phyloP scores from a whole-genome alignment of 1,140 invertebrate species.

The Diploscapter pachys region DNA sequence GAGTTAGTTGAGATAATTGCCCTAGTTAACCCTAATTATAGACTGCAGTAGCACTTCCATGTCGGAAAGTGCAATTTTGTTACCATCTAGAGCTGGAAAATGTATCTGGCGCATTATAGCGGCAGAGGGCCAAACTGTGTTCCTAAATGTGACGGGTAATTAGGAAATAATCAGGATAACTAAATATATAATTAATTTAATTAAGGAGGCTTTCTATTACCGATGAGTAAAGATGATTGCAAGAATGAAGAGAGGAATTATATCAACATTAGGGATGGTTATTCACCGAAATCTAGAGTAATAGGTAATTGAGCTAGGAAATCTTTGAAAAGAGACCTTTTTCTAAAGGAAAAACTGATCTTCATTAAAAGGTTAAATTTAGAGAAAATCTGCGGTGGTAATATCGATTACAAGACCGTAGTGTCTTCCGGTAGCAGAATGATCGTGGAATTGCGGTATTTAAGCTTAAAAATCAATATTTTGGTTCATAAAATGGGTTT shows the following conservation, averaged over 20 bases:
- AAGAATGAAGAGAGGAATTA: conserved; percentile 26
- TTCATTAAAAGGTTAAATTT: background rate
- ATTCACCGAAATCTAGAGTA: conserved; percentile 30
- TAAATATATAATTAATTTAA: too few relatives aligned
- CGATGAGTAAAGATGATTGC: conserved; percentile 12
- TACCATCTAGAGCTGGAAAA: conserved; percentile 71
- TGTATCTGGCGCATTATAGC: conserved; percentile 95
- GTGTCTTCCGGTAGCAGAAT: conserved; percentile 29
- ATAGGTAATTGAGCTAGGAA: conserved; percentile 20
- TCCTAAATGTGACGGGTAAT: conserved; percentile 35
- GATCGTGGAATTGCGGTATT: conserved; percentile 3
- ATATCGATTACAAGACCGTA: conserved; percentile 1
- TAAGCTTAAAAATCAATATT: background rate
- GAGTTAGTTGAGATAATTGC: too few relatives aligned
- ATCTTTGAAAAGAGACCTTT: background rate
- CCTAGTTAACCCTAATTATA: conserved; percentile 60
- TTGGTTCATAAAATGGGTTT: too few relatives aligned
- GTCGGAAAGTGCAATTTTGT: conserved; percentile 78
- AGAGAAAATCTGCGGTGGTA: conserved; percentile 39
- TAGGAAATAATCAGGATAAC: too few relatives aligned
- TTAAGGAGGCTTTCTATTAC: background rate
- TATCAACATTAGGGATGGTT: conserved; percentile 38
- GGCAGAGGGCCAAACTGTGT: conserved; percentile 77
- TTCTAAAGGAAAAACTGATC: too few relatives aligned
- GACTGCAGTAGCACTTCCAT: conserved; percentile 88